A percentile compares a stretch with the other conserved stretches of the same genome.
These are phyloP conservation scores for Cochlearius cochlearius DNA, from an alignment of 2,113 vertebrate genomes.

Conservation along the genomic window DNA sequence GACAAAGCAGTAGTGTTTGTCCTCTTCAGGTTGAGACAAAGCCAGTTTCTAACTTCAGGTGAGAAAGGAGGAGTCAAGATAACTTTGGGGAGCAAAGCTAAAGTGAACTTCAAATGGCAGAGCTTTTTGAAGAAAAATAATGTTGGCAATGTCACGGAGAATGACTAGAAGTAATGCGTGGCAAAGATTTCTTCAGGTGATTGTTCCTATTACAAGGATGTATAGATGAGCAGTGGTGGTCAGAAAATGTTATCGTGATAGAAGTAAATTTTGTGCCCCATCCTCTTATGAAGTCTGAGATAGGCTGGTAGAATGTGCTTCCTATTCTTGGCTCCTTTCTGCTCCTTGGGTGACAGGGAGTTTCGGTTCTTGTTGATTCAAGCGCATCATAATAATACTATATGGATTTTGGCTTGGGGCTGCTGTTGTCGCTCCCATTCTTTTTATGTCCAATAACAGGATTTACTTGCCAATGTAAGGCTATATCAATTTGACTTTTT, in stretches of 20 bases:
- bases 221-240: background rate
- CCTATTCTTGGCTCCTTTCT: background rate
- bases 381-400: rapidly evolving
- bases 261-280: background rate
- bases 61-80: background rate
- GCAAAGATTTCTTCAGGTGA: background rate
- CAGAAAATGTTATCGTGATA: rapidly evolving
- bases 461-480: background rate
- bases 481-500: background rate
- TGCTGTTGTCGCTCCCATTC: background rate
- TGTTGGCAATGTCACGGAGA: rapidly evolving
- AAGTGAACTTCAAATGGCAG: background rate
- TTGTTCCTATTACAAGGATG: rapidly evolving
- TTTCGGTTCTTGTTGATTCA: background rate
- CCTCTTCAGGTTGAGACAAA: background rate
- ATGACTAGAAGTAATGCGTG: rapidly evolving
- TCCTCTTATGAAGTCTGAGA: background rate
- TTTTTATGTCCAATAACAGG: background rate
- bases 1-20: background rate
- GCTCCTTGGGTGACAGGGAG: background rate
- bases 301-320: background rate
- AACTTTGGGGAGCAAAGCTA: background rate
- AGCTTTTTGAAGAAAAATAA: background rate
- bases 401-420: background rate
- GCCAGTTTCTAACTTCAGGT: background rate